Conservation (phyloP, 1,140 invertebrate genomes). For the Rhyacophila brunnea region DNA sequence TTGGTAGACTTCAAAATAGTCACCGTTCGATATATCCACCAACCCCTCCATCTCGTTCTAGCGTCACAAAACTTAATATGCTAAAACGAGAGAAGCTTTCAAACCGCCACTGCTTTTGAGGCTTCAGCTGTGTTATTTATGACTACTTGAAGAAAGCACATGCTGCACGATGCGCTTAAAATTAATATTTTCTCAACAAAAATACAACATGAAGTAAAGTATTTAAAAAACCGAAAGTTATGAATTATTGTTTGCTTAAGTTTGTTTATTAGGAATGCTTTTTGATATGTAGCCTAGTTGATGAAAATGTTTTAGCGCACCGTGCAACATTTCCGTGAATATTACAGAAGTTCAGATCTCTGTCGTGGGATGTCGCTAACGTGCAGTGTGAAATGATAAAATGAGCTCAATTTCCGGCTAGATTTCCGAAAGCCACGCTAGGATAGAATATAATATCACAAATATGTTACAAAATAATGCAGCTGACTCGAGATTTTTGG, state of each 20-base stretch:
- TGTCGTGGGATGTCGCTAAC: not conserved
- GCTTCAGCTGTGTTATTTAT: conserved; percentile 29
- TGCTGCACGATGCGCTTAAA: conserved; percentile 20
- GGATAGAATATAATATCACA: no score
- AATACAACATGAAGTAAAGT: not conserved
- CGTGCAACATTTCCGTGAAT: not conserved
- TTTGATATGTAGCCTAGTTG: no score
- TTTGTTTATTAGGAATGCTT: no score
- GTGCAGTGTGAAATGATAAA: not conserved
- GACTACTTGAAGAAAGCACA: conserved; percentile 26
- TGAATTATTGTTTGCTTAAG: not conserved
- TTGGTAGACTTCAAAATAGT: conserved; percentile 2
- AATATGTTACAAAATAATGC: no score
- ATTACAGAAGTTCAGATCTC: not conserved
- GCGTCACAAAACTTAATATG: not conserved
- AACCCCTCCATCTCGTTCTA: conserved; percentile 6
- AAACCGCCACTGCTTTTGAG: conserved; percentile 10
- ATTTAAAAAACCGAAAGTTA: not conserved
- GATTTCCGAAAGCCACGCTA: not conserved
- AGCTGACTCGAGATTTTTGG: no score
- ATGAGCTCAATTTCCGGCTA: no score
- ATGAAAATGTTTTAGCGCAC: not conserved
- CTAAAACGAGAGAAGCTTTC: conserved; percentile 14
- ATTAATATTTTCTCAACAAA: not conserved
- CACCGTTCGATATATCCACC: conserved; percentile 16